Percentiles rank a stretch among this genome's conserved stretches.
These are phyloP conservation scores for Actinostola sp. DNA, from an alignment of 92 coral and sea anemone species.

Conservation along the genomic window DNA sequence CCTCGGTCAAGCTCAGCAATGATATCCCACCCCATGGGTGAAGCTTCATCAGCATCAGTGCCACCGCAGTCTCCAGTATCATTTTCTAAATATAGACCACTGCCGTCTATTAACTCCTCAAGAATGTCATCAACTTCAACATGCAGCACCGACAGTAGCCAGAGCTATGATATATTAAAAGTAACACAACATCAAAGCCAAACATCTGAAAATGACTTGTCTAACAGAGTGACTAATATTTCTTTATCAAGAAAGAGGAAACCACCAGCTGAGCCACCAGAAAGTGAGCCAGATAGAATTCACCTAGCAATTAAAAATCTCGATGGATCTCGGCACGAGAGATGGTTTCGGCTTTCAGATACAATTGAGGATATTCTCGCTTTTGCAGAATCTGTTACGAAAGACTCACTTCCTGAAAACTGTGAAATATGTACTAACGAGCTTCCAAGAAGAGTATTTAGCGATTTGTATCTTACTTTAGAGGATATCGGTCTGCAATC, in stretches of 20 bases:
- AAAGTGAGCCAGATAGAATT: constrained; percentile 60
- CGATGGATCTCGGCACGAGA: constrained; percentile 88
- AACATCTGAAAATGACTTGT: constrained; percentile 1
- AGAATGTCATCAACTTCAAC: constrained; percentile 16
- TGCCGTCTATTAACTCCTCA: constrained; percentile 71
- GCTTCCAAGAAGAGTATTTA: constrained; percentile 75
- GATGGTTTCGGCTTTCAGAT: constrained; percentile 74
- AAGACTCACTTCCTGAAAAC: constrained; percentile 45
- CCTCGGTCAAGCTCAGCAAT: constrained; percentile 23
- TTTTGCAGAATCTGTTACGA: constrained; percentile 59
- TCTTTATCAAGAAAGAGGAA: constrained; percentile 14
- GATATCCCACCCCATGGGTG: neutral
- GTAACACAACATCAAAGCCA: neutral
- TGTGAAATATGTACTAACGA: constrained; percentile 83
- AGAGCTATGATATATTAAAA: constrained; percentile 1
- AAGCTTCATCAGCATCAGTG: constrained; percentile 28
- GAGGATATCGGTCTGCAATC: constrained; percentile 69
- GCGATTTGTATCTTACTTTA: constrained; percentile 63
- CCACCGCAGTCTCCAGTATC: constrained; percentile 58
- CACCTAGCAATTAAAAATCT: constrained; percentile 80
- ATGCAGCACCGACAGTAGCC: constrained; percentile 4
- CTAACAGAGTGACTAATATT: constrained; percentile 5
- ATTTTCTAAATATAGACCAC: constrained; percentile 75
- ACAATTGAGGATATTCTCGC: constrained; percentile 69
- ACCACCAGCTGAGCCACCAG: constrained; percentile 71